These are phyloP conservation scores for Papilio gigon DNA, from an alignment of 2,888 invertebrate genomes.

Conservation along the genomic window DNA sequence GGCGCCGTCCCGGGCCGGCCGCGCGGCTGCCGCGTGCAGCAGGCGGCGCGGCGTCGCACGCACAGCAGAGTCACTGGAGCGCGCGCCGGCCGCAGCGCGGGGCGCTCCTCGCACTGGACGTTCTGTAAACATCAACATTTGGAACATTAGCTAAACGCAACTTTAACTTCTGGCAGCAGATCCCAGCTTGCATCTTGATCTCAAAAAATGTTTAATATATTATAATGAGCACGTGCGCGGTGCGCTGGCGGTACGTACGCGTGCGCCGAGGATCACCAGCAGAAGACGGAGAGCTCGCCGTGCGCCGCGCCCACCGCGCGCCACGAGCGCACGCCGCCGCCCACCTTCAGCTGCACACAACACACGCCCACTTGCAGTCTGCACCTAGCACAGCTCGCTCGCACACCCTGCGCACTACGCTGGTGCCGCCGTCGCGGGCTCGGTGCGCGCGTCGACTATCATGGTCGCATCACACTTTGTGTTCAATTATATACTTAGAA, in stretches of 20 bases:
- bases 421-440: too few relatives aligned
- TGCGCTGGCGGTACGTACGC: slow-evolving; percentile 31
- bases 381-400: too few relatives aligned
- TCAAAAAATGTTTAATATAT: too few relatives aligned
- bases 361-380: slow-evolving; percentile 42
- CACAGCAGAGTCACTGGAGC: not conserved
- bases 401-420: too few relatives aligned
- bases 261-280: slow-evolving; percentile 84
- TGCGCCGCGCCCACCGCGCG: slow-evolving; percentile 85
- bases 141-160: too few relatives aligned
- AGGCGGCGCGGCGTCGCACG: not conserved
- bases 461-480: too few relatives aligned
- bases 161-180: too few relatives aligned
- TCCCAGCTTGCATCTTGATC: too few relatives aligned
- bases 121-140: slow-evolving; percentile 17
- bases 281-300: slow-evolving; percentile 89
- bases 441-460: too few relatives aligned
- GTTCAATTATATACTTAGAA: too few relatives aligned
- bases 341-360: slow-evolving; percentile 86
- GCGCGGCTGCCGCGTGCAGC: not conserved
- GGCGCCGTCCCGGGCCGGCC: not conserved
- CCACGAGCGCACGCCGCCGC: slow-evolving; percentile 88
- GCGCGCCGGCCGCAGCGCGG: slow-evolving; percentile 4
- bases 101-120: slow-evolving; percentile 25
- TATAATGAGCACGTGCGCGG: not conserved